Base-by-base conservation (phyloP, 2,888 invertebrate species). In the Zygothrica quintamaculata region DNA sequence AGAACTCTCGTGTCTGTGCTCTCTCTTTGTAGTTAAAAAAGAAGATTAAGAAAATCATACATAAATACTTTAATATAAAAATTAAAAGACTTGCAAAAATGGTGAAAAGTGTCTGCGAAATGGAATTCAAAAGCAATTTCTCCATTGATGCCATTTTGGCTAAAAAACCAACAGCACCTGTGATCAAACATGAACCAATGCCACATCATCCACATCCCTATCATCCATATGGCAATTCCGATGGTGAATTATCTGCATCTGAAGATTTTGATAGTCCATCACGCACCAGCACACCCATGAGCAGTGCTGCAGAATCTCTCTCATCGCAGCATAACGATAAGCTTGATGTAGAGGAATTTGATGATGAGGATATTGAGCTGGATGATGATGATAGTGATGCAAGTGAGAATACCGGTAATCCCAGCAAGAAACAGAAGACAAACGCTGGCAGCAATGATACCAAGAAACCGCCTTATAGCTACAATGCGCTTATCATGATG, bases 401-500 rank as follows among this genome's bases (percentile, higher is more conserved):
- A 48, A 73, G 84, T 25, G 87, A 86, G 25, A 37, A 51, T 29
- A 37, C 57, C 13, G 26, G 56, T 36, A 76, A 80, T 46, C 82
- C 82, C 56, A 82, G 84, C 62, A 77, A 85, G 66, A 76, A 85
- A 40, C 77, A 77, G 9, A 73, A 81, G 42, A 3, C 39, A 18
- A 72, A 57, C 53, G 55, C 72, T 16, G 68, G 75, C 58, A 89
- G 79, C 53, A 66, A 11, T 13, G 90, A 88, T 22, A 94, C 94
- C 89, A 97, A 97, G 85, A 99, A 99, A 88, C 99, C 99, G 0
- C 96, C 98, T 0, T 99, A 96, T 92, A 98, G 98, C 90, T 99
- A 99, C 93, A 99, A 99, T 92, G 99, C 99, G 0, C 93, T 99
- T 51, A 99, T 99, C 87, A 99, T 99, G 98, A 99, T 99, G 99